Percentiles rank a stretch among this genome's conserved stretches.
Evolutionary conservation across 23 tunicate genomes (phyloP).

Genomic region (Phallusia fumigata): DNA sequence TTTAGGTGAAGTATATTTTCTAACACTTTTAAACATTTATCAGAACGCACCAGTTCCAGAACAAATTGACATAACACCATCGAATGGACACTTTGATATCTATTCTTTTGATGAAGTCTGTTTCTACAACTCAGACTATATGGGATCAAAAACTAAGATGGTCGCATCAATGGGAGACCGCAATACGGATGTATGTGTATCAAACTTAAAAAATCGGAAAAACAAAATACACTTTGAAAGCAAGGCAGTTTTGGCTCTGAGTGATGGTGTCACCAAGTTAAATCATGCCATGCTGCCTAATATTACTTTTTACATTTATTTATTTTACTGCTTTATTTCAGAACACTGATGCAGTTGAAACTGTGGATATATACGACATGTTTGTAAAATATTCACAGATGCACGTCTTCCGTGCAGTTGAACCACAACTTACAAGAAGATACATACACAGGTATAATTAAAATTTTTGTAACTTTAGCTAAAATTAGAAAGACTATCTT

Average conservation of each 20-base stretch:
- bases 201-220: background rate
- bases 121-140: conserved; percentile 91
- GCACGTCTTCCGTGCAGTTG: conserved; percentile 92
- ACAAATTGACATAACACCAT: conserved; percentile 86
- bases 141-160: conserved; percentile 78
- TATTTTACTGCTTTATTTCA: conserved; percentile 2
- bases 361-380: conserved; percentile 76
- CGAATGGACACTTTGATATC: conserved; percentile 90
- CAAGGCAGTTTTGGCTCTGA: no score
- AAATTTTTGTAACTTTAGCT: no score
- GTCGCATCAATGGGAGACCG: conserved; percentile 21
- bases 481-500: no score
- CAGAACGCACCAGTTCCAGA: conserved; percentile 70
- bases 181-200: background rate
- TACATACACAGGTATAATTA: conserved; percentile 74
- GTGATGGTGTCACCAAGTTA: no score
- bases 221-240: background rate
- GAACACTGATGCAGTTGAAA: conserved; percentile 60
- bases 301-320: background rate
- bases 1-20: no score
- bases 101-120: conserved; percentile 98
- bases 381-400: conserved; percentile 81
- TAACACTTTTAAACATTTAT: background rate
- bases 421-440: conserved; percentile 77
- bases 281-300: background rate